phyloP scores from a whole-genome alignment of 2,888 invertebrate species.

The Ditula angustiorana region DNA sequence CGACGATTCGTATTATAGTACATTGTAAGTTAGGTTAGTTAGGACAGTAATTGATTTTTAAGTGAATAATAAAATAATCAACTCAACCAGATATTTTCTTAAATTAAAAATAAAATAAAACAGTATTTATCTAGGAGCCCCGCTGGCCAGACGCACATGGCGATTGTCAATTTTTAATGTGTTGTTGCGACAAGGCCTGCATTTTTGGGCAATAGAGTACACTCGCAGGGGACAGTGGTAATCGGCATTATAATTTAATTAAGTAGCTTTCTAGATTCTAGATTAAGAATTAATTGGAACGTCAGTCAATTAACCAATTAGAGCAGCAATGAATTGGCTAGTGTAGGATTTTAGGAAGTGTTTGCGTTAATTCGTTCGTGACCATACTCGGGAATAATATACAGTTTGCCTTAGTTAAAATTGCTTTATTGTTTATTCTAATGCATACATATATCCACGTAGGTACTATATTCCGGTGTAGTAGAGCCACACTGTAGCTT shows the following conservation, averaged over 20 bases:
- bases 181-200: conserved; percentile 62
- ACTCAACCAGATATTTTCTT: too few relatives aligned
- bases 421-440: too few relatives aligned
- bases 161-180: conserved; percentile 69
- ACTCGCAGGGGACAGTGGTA: conserved; percentile 46
- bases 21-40: too few relatives aligned
- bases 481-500: too few relatives aligned
- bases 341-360: background rate
- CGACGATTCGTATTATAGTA: too few relatives aligned
- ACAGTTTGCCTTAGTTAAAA: too few relatives aligned
- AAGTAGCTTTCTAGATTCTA: conserved; percentile 31
- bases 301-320: conserved; percentile 18
- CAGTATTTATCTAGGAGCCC: conserved; percentile 37
- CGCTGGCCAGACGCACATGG: conserved; percentile 52
- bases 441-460: too few relatives aligned
- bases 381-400: too few relatives aligned
- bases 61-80: too few relatives aligned
- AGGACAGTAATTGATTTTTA: too few relatives aligned
- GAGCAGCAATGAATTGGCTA: background rate
- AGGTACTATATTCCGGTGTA: too few relatives aligned
- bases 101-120: conserved; percentile 19
- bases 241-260: conserved; percentile 19
- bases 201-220: conserved; percentile 76
- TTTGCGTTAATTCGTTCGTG: too few relatives aligned
- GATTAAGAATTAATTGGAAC: conserved; percentile 2